Evolutionary conservation across 1,140 invertebrate genomes (phyloP), one percentile per base, ranked within the genome.

Genomic region (Drosophila mauritiana): DNA sequence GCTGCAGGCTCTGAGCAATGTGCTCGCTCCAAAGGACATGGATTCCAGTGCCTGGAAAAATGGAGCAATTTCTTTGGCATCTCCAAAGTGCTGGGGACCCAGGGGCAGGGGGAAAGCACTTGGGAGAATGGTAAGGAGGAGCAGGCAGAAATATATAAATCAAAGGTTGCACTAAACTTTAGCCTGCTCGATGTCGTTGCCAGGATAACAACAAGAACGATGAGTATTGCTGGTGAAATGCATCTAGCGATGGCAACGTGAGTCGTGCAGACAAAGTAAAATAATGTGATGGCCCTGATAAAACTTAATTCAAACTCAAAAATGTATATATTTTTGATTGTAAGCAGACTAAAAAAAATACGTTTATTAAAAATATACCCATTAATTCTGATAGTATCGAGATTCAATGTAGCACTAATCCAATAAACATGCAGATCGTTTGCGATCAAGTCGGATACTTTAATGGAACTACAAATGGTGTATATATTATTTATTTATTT

Each of bases 131-230:
- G 22, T 25, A 40, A 49, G 12, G 10, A 73, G 40, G 40, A 52
- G 42, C 22, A 17, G 37, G 43, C 42, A 53, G 63, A 82, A 86
- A 91, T 53, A 72, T 90, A 91, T 91, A 91, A 91, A 91, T 91
- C 90, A 91, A 91, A 91, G 90, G 86, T 88, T 82, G 77, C 73
- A 84, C 80, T 74, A 91, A 88, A 91, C 84, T 89, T 89, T 89
- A 78, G 84, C 84, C 84, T 84, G 80, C 73, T 89, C 85, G 80
- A 90, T 90, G 85, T 89, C 84, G 80, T 90, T 90, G 73, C 84
- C 80, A 89, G 84, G 78, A 86, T 86, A 89, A 89, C 80, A 88
- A 80, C 80, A 78, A 83, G 79, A 77, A 72, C 74, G 74, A 72
- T 78, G 65, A 78, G 76, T 55, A 77, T 88, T 70, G 34, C 52